Evolutionary conservation across 2,888 invertebrate species (phyloP), one percentile per base, ranked within the genome.

Genomic region (Atherix ibis): DNA sequence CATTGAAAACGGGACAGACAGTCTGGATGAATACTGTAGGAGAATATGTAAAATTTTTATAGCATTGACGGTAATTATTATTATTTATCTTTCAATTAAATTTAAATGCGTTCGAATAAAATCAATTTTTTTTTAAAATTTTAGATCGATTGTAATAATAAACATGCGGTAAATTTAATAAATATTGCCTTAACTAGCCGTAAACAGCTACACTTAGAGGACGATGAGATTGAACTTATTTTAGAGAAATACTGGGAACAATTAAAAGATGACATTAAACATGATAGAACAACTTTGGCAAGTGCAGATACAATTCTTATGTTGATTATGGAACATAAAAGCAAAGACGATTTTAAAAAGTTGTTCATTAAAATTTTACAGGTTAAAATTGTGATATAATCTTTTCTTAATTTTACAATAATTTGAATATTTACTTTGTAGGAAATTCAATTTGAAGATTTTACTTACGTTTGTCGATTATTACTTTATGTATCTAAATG

Each of bases 1-100:
- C 31, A 15, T 39, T 3, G 35, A 39, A 18, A 18, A 8, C 5
- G 27, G 32, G 24, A 25, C 37, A 4, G 39, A 44, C 16, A 26
- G n/a, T n/a, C n/a, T 48, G 2, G 48, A 56, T 38, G 57, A 58
- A 10, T 38, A 51, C 22, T 53, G 58, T 32, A 43, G 52, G 3
- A 50, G 52, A 16, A 51, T 59, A 4, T 54, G 51, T 38, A 58
- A 58, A 40, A 54, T 58, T 31, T 60, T 52, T 38, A 53, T 60
- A 31, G 54, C 54, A 8, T 48, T 58, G 38, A 56, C 58, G 44
- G 59, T 58, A 44, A 45, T 22, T 22, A n/a, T n/a, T n/a, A n/a
- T n/a, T n/a, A n/a, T n/a, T n/a, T n/a, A n/a, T n/a, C 22, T 6
- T 22, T 22, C 10, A 22, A 22, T 22, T 22, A 10, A 6, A 22